These are phyloP conservation scores for Hoplostethus atlanticus DNA, from an alignment of 2,797 vertebrate genomes.

Conservation along the genomic window DNA sequence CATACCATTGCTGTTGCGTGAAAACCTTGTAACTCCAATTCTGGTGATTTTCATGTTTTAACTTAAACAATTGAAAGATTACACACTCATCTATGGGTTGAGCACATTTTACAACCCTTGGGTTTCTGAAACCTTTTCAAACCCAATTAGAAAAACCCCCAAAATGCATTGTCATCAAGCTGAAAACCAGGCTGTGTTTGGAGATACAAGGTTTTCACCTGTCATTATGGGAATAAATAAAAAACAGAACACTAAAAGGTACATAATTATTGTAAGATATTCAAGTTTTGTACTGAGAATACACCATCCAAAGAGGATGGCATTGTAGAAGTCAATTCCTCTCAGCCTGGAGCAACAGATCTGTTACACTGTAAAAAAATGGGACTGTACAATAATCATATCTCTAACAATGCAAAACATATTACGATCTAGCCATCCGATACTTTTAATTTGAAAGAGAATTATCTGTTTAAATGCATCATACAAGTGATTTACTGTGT, in stretches of 20 bases:
- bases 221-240: too few relatives aligned
- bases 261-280: not conserved
- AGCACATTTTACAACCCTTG: too few relatives aligned
- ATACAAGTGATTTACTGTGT: constrained; percentile 39
- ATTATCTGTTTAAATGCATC: constrained; percentile 42
- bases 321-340: not conserved
- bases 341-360: not conserved
- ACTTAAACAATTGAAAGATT: too few relatives aligned
- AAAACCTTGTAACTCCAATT: too few relatives aligned
- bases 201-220: too few relatives aligned
- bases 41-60: too few relatives aligned
- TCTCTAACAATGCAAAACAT: constrained; percentile 20
- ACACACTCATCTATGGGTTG: too few relatives aligned
- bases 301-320: too few relatives aligned
- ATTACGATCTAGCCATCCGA: constrained; percentile 13
- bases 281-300: not conserved
- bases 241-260: not conserved
- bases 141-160: too few relatives aligned
- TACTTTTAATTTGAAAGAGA: constrained; percentile 25
- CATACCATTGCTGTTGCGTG: not conserved
- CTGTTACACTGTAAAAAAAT: constrained; percentile 11
- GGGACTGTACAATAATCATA: constrained; percentile 6
- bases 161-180: too few relatives aligned
- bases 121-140: too few relatives aligned
- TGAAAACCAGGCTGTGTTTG: too few relatives aligned